A percentile compares a stretch with the other conserved stretches of the same genome.
Conservation (phyloP, 2,888 invertebrate species). For the Megamerina dolium region DNA sequence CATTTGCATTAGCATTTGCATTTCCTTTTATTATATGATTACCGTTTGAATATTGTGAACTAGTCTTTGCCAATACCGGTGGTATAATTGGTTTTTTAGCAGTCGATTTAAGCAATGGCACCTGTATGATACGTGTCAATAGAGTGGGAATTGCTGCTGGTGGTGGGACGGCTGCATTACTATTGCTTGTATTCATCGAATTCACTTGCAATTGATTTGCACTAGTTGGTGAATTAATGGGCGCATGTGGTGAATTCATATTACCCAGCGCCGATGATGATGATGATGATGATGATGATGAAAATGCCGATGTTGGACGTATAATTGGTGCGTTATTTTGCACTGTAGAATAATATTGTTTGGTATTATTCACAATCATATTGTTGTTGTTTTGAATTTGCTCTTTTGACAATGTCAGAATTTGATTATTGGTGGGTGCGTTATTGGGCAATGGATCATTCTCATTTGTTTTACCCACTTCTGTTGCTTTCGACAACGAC, state of each 20-base stretch:
- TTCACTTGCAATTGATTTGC: conserved; percentile 10
- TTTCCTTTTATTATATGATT: too few species aligned
- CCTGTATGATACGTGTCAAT: conserved; percentile 44
- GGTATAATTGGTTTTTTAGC: conserved; percentile 55
- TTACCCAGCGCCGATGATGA: too few species aligned
- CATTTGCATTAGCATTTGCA: too few species aligned
- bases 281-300: too few species aligned
- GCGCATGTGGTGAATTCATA: conserved; percentile 18
- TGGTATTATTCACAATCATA: background rate
- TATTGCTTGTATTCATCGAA: too few species aligned
- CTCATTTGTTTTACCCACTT: background rate
- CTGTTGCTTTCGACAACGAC: background rate
- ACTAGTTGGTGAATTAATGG: conserved; percentile 7
- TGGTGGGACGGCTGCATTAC: conserved; percentile 1
- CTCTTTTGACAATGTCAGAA: conserved; percentile 2
- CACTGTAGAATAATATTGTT: conserved; percentile 9
- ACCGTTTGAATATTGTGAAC: conserved; percentile 2
- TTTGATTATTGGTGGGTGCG: conserved; percentile 21
- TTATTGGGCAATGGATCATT: conserved; percentile 4
- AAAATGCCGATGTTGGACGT: conserved; percentile 18
- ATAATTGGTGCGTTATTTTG: conserved; percentile 11
- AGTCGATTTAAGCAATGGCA: conserved; percentile 45
- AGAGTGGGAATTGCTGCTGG: conserved; percentile 26
- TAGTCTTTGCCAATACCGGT: conserved; percentile 43
- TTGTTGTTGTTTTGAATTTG: conserved; percentile 6